Conservation (phyloP, 2,888 invertebrate genomes). For the Schizaphis graminum region DNA sequence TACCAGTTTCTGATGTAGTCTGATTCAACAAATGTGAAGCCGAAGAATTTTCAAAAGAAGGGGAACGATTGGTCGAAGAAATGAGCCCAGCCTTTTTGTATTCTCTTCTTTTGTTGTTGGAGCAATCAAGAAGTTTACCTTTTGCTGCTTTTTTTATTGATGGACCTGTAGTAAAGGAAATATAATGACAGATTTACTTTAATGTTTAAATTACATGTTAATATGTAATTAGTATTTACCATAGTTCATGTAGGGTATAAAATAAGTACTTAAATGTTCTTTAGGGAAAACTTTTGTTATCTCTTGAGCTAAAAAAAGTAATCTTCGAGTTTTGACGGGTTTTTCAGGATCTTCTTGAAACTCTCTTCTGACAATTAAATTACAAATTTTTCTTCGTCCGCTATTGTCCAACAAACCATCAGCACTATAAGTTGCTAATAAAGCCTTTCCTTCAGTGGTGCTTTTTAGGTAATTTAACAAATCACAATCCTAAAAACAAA, state of each 20-base stretch:
- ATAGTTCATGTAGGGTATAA: neutral
- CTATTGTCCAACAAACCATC: neutral
- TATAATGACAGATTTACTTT: neutral
- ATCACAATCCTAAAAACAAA: neutral
- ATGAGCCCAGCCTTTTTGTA: conserved; percentile 7
- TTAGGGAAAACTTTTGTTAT: neutral
- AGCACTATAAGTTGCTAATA: neutral
- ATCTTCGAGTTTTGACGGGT: neutral
- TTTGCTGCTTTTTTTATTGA: neutral
- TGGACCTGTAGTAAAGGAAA: neutral
- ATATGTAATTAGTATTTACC: neutral
- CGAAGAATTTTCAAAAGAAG: neutral
- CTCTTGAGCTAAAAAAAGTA: neutral
- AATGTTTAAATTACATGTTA: no score
- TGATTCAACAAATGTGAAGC: no score
- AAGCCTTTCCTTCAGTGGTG: neutral
- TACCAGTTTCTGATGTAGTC: no score
- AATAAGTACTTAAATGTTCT: neutral
- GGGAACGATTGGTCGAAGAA: neutral
- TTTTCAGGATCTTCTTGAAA: neutral
- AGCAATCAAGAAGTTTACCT: neutral
- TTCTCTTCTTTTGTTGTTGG: neutral
- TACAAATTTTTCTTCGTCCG: neutral
- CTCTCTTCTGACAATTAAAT: neutral
- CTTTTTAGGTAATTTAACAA: neutral